Base-by-base conservation (phyloP, 2,888 invertebrate genomes). In the Xestia sexstrigata region DNA sequence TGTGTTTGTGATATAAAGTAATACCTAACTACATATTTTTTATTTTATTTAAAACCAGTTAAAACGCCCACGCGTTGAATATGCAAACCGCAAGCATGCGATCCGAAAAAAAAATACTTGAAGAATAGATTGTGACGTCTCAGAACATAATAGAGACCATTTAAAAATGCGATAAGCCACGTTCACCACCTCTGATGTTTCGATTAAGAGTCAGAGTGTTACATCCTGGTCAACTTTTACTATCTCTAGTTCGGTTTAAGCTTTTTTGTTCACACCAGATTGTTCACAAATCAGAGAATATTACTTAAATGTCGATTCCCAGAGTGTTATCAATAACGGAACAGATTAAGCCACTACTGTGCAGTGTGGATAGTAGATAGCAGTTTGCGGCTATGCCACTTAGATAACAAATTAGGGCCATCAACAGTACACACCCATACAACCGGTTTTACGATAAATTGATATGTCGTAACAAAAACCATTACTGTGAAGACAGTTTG, bases 331-430 rank as follows among this genome's bases (percentile, higher is more conserved):
- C 89, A 84, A 70, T 78, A 85, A 82, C 89, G 89, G 89, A 89
- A 92, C 87, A 89, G 91, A 92, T 92, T 92, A 90, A 85, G 76
- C 87, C 88, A 87, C 88, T 88, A 84, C 82, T 70, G 70, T 74
- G 49, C 47, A 45, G 45, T 66, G 39, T 35, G 42, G 79, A 67
- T 65, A 26, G n/a, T n/a, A 77, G 79, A 83, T 49, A 49, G 20
- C 52, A 20, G 20, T 20, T 78, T 85, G 42, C 79, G 81, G 85
- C 87, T 87, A 87, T 81, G 82, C 81, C 84, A 89, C 85, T 84
- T 80, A 81, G 90, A 90, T 90, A 91, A 75, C 75, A 81, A 82
- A 87, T 84, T 88, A 85, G 84, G 88, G 88, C n/a, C 88, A 89
- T 58, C 78, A 82, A 83, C 85, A 62, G 78, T 75, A 58, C 60